Percentiles rank a stretch among this genome's conserved stretches.
Evolutionary conservation across 2,113 vertebrate species (phyloP).

Genomic region (Tenebrosternarchus preto): DNA sequence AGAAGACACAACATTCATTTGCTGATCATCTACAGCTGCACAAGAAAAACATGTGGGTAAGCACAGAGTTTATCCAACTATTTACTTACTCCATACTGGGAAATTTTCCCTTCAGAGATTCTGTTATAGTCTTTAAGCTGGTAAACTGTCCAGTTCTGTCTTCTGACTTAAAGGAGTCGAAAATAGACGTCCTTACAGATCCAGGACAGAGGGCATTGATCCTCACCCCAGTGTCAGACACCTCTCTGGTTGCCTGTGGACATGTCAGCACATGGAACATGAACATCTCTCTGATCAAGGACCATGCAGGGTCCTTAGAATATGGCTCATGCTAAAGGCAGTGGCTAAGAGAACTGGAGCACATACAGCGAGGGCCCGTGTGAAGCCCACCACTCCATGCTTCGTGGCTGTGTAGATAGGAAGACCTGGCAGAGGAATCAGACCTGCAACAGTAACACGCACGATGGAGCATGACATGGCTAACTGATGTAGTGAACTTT

Average conservation of each 20-base stretch:
- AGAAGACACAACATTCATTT: too few relatives aligned
- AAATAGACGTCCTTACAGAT: conserved; percentile 65
- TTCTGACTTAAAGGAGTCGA: background rate
- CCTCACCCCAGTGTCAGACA: conserved; percentile 63
- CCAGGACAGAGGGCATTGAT: conserved; percentile 69
- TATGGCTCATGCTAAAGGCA: too few relatives aligned
- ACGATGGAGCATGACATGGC: too few relatives aligned
- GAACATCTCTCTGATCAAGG: too few relatives aligned
- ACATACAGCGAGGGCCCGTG: conserved; percentile 58
- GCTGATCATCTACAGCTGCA: too few relatives aligned
- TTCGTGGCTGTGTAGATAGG: conserved; percentile 76
- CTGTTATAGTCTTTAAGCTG: background rate
- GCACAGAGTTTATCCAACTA: too few relatives aligned
- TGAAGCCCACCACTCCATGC: conserved; percentile 71
- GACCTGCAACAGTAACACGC: conserved; percentile 57
- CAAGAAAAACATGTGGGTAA: too few relatives aligned
- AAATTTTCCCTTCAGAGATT: fast-evolving
- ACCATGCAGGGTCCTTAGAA: background rate
- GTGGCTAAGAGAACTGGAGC: background rate
- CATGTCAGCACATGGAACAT: conserved; percentile 17
- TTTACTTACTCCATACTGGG: conserved; percentile 63
- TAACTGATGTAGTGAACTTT: background rate
- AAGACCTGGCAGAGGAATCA: conserved; percentile 53
- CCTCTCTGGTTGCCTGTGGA: conserved; percentile 52
- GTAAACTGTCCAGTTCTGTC: conserved; percentile 49